Percentiles rank a stretch among this genome's conserved stretches.
phyloP scores from a whole-genome alignment of 1,140 invertebrate genomes.

The Atta texana region DNA sequence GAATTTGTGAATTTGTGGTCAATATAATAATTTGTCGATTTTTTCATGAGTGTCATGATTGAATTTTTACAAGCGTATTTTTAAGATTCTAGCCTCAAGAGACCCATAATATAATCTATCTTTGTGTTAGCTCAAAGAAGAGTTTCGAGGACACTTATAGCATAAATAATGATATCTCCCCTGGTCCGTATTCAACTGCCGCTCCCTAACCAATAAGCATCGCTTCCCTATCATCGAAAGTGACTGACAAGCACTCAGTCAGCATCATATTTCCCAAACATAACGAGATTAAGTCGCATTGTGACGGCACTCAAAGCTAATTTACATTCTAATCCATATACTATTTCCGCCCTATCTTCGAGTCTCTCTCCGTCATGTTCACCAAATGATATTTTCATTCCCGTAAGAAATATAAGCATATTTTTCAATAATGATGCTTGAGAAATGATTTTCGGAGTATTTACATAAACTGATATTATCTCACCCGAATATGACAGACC shows the following conservation, averaged over 20 bases:
- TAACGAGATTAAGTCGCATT: constrained; percentile 83
- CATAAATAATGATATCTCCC: constrained; percentile 81
- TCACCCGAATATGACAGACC: background rate
- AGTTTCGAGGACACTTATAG: constrained; percentile 65
- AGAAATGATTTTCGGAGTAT: constrained; percentile 6
- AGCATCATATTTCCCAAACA: constrained; percentile 82
- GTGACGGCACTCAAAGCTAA: constrained; percentile 78
- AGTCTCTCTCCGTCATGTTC: constrained; percentile 5
- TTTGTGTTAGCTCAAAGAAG: constrained; percentile 63
- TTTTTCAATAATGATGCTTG: constrained; percentile 27
- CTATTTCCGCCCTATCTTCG: constrained; percentile 39
- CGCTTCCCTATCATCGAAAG: constrained; percentile 73
- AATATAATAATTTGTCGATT: background rate
- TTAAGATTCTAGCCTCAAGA: constrained; percentile 71
- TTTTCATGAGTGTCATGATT: background rate
- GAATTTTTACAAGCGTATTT: constrained; percentile 48
- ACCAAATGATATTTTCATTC: background rate
- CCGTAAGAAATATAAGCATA: background rate
- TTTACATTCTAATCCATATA: constrained; percentile 81
- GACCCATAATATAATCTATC: constrained; percentile 45
- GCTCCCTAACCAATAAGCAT: constrained; percentile 72
- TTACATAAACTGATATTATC: constrained; percentile 44
- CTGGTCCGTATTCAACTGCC: constrained; percentile 73
- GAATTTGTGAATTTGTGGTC: background rate
- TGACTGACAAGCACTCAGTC: constrained; percentile 80